A percentile compares a stretch with the other conserved stretches of the same genome.
phyloP scores from a whole-genome alignment of 37 sponge, comb jelly and placozoan genomes.

The Aplysina aerophoba region DNA sequence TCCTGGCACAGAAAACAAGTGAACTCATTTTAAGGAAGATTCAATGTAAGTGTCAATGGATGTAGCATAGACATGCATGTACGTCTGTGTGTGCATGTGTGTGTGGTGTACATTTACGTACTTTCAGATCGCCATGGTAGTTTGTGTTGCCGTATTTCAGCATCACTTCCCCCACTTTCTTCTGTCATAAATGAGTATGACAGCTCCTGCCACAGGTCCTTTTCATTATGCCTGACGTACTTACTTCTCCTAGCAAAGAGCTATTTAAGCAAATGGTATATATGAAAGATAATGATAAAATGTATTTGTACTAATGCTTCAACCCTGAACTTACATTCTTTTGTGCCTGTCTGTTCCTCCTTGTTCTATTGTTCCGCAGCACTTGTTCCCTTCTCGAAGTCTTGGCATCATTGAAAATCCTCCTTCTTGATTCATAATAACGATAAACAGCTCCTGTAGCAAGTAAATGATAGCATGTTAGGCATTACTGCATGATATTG shows the following conservation, averaged over 20 bases:
- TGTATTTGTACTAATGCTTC: not conserved
- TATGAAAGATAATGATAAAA: not conserved
- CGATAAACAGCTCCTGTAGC: slow-evolving; percentile 16
- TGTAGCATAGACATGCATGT: no score
- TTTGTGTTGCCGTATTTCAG: slow-evolving; percentile 1
- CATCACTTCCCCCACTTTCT: slow-evolving; percentile 17
- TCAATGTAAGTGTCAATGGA: no score
- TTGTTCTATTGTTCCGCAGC: not conserved
- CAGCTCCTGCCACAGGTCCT: slow-evolving; percentile 12
- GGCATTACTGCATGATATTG: no score
- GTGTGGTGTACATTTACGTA: not conserved
- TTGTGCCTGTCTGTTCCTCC: not conserved
- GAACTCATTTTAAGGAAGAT: no score
- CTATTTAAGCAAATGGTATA: not conserved
- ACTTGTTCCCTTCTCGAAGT: not conserved
- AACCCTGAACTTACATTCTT: slow-evolving; percentile 2
- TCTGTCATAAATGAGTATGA: slow-evolving; percentile 15
- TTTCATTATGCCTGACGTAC: not conserved
- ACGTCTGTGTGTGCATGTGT: no score
- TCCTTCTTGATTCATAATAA: slow-evolving; percentile 26
- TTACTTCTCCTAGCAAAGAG: slow-evolving; percentile 25
- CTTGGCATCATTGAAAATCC: slow-evolving; percentile 27
- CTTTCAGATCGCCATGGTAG: slow-evolving; percentile 24
- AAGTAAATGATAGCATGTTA: no score
- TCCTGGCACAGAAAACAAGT: no score